Conservation (phyloP, 2,113 vertebrate species). For the Phaetusa simplex region DNA sequence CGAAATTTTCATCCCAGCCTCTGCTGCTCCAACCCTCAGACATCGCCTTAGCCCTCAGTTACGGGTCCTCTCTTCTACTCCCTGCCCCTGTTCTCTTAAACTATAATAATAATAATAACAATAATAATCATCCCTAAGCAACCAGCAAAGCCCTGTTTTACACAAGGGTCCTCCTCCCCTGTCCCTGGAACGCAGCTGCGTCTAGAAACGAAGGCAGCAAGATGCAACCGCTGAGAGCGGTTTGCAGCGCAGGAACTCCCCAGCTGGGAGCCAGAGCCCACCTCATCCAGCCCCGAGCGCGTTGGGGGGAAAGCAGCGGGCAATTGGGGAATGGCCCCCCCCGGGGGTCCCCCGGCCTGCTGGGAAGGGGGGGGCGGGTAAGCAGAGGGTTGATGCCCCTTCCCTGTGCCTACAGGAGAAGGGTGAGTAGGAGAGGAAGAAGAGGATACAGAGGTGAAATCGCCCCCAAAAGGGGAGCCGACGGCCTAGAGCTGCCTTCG, state of each 20-base stretch:
- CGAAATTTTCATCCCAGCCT: not conserved
- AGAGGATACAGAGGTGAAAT: not conserved
- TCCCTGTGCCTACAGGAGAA: not conserved
- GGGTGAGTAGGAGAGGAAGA: not conserved
- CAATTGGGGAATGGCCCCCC: not conserved
- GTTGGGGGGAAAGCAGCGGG: not conserved
- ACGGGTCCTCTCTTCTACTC: not conserved
- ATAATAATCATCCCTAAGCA: not conserved
- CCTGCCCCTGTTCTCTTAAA: not conserved
- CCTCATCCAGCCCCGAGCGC: not conserved
- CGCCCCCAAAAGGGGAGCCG: accelerated
- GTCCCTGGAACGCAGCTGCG: not conserved
- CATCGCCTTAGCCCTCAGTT: not conserved
- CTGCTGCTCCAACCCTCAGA: not conserved
- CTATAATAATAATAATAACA: not conserved
- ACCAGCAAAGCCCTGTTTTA: not conserved
- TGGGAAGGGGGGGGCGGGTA: not conserved
- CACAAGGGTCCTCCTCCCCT: not conserved
- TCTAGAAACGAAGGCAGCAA: not conserved
- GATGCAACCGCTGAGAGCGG: not conserved
- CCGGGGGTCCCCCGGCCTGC: not conserved
- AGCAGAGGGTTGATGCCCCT: not conserved
- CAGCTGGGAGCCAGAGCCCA: not conserved
- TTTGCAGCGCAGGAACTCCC: not conserved
- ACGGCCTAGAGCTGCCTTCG: not conserved